Percentiles rank a stretch among this genome's conserved stretches.
These are phyloP conservation scores for Reinhardtius hippoglossoides DNA, from an alignment of 2,113 vertebrate species.

Conservation along the genomic window DNA sequence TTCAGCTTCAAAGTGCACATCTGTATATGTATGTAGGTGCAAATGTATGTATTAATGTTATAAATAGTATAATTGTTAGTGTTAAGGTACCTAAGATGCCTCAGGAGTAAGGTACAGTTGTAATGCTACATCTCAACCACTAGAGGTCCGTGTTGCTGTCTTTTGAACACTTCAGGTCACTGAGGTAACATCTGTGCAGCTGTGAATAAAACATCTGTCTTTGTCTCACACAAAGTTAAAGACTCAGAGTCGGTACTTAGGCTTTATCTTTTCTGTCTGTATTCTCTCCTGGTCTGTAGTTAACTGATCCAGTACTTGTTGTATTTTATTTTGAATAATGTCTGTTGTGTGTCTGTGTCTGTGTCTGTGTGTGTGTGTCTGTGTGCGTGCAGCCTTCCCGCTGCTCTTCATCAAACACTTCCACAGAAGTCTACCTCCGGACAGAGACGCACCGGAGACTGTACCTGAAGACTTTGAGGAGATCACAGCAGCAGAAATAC, in stretches of 20 bases:
- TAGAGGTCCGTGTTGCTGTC: slow-evolving; percentile 24
- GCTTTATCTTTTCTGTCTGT: too few relatives aligned
- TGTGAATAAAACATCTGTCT: too few relatives aligned
- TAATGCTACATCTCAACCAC: background rate
- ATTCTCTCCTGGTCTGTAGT: too few relatives aligned
- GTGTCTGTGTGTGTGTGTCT: background rate
- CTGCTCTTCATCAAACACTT: slow-evolving; percentile 75
- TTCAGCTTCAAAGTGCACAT: too few relatives aligned
- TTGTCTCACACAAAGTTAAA: too few relatives aligned
- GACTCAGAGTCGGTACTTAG: too few relatives aligned
- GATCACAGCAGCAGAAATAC: slow-evolving; percentile 47
- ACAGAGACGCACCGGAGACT: slow-evolving; percentile 42
- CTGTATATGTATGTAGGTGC: too few relatives aligned
- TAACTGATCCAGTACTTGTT: too few relatives aligned
- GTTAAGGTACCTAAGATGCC: too few relatives aligned
- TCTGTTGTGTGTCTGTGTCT: slow-evolving; percentile 1
- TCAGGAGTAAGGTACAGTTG: background rate
- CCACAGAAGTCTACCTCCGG: slow-evolving; percentile 27
- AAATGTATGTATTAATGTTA: too few relatives aligned
- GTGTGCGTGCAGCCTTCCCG: slow-evolving; percentile 72
- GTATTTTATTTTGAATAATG: background rate
- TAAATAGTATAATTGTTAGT: too few relatives aligned
- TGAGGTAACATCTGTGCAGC: too few relatives aligned
- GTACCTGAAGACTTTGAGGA: slow-evolving; percentile 77
- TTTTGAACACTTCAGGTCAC: background rate